These are phyloP conservation scores for Crenichthys baileyi DNA, from an alignment of 2,797 vertebrate genomes.

Conservation along the genomic window DNA sequence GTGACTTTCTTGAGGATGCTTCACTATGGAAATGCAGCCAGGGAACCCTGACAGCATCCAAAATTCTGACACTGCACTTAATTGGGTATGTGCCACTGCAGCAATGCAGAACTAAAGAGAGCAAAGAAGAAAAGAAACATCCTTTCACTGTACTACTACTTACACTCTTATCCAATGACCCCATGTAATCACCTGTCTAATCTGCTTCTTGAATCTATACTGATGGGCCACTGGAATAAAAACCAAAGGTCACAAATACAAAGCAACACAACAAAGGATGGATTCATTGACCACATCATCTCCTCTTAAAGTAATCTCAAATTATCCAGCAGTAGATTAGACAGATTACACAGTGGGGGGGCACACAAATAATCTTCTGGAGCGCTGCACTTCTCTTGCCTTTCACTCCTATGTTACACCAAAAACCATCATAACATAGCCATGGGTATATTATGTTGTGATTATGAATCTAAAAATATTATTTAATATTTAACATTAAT, in stretches of 20 bases:
- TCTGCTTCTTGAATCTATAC: slow-evolving; percentile 48
- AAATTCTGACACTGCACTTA: slow-evolving; percentile 70
- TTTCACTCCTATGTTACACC: slow-evolving; percentile 54
- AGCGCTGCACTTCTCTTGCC: slow-evolving; percentile 35
- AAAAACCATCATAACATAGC: slow-evolving; percentile 56
- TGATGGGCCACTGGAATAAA: slow-evolving; percentile 40
- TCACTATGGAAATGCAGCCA: slow-evolving; percentile 76
- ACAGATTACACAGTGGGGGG: slow-evolving; percentile 70
- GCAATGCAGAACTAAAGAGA: slow-evolving; percentile 22
- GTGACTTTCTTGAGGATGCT: slow-evolving; percentile 80
- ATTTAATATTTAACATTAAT: no score
- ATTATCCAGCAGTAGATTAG: slow-evolving; percentile 65
- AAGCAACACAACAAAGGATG: slow-evolving; percentile 47
- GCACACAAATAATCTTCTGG: slow-evolving; percentile 66
- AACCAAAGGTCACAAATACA: slow-evolving; percentile 33
- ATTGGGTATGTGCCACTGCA: slow-evolving; percentile 61
- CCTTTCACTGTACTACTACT: slow-evolving; percentile 2
- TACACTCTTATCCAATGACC: slow-evolving; percentile 17
- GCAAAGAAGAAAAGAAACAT: slow-evolving; percentile 17
- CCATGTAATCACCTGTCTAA: slow-evolving; percentile 42
- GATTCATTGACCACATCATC: slow-evolving; percentile 62
- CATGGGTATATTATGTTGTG: slow-evolving; percentile 2
- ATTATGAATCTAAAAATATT: no score
- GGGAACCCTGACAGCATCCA: slow-evolving; percentile 61
- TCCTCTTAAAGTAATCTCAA: slow-evolving; percentile 65